Percentiles rank a stretch among this genome's conserved stretches.
Conservation (phyloP, 2,888 invertebrate species). For the Dynastes grantii region DNA sequence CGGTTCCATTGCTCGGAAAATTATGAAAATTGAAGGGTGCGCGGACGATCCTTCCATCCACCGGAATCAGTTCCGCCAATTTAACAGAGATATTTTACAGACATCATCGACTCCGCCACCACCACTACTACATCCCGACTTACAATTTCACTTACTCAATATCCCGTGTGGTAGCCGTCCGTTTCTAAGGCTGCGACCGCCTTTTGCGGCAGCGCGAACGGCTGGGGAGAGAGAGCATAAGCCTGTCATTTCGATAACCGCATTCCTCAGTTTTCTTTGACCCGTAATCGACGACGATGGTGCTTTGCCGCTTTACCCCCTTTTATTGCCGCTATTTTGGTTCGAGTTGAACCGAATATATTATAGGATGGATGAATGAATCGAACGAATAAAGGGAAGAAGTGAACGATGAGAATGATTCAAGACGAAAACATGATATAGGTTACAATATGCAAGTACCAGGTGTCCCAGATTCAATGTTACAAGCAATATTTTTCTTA, state of each 20-base stretch:
- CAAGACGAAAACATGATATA: too few species aligned
- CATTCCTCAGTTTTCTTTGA: conserved; percentile 60
- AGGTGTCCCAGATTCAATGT: too few species aligned
- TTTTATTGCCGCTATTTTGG: conserved; percentile 54
- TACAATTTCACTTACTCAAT: conserved; percentile 62
- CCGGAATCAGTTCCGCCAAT: conserved; percentile 67
- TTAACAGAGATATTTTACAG: conserved; percentile 67
- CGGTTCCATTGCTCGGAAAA: conserved; percentile 63
- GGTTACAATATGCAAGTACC: too few species aligned
- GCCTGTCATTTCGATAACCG: conserved; percentile 65
- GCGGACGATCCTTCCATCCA: conserved; percentile 58
- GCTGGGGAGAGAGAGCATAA: conserved; percentile 57
- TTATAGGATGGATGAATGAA: conserved; percentile 3
- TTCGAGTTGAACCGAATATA: conserved; percentile 25
- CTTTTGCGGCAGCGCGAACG: not conserved
- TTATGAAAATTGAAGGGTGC: conserved; percentile 68
- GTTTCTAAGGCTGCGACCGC: conserved; percentile 37
- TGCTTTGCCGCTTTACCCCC: not conserved
- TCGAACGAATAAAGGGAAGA: too few species aligned
- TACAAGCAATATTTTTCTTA: too few species aligned
- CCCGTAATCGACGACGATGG: conserved; percentile 51
- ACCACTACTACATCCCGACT: conserved; percentile 53
- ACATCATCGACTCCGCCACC: conserved; percentile 59
- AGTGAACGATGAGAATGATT: too few species aligned
- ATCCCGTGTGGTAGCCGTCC: not conserved